Conservation (phyloP, 1,140 invertebrate species). For the Scaptomyza pallida region DNA sequence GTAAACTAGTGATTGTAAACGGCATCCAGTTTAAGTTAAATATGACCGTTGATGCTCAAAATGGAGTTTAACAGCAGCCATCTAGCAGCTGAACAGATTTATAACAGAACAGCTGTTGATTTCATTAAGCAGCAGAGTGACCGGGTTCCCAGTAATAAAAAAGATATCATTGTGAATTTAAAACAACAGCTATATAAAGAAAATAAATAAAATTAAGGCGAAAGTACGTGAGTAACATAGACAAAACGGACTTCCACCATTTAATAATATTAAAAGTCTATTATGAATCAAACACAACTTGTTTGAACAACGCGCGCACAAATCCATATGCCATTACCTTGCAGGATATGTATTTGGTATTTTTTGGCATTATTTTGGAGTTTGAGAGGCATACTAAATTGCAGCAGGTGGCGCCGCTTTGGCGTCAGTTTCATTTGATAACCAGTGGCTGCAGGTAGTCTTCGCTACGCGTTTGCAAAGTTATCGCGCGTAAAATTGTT, state of each 20-base stretch:
- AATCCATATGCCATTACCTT: neutral
- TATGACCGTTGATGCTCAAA: too few species aligned
- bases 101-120: constrained; percentile 7
- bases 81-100: neutral
- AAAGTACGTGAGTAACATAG: neutral
- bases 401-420: constrained; percentile 47
- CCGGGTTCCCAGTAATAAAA: neutral
- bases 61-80: neutral
- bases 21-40: neutral
- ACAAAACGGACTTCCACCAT: neutral
- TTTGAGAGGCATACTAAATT: constrained; percentile 18
- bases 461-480: constrained; percentile 3
- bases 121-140: neutral
- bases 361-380: constrained; percentile 28
- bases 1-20: neutral
- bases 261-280: neutral
- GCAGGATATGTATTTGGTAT: constrained; percentile 30
- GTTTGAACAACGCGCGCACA: neutral
- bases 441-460: constrained; percentile 24
- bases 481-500: constrained; percentile 43
- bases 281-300: too few species aligned
- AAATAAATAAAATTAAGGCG: neutral
- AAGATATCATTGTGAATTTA: neutral
- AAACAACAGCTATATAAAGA: neutral
- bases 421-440: constrained; percentile 41